phyloP scores from a whole-genome alignment of 2,113 vertebrate genomes.

The Rattus rattus region DNA sequence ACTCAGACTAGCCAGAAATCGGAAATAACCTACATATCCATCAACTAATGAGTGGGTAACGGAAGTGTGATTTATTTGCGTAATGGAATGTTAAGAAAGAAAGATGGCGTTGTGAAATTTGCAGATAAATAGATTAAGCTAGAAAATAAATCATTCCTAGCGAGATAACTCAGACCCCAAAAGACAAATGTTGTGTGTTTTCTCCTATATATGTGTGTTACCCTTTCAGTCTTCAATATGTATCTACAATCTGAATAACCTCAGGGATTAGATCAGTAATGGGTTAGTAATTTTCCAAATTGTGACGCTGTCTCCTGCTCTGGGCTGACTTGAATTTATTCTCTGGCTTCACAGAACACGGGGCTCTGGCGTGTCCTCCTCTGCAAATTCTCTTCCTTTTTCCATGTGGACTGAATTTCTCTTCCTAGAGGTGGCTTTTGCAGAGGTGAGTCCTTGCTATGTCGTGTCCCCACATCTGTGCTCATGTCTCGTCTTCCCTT shows the following conservation, averaged over 20 bases:
- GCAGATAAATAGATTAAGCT: neutral
- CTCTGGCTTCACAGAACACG: neutral
- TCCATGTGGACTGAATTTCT: neutral
- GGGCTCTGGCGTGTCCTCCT: too few relatives aligned
- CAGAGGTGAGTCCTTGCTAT: neutral
- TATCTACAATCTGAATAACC: neutral
- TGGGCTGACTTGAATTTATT: neutral
- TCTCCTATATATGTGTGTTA: neutral
- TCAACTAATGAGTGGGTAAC: neutral
- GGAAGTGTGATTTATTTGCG: neutral
- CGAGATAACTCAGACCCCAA: neutral
- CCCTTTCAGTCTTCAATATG: neutral
- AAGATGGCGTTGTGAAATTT: slow-evolving; percentile 11
- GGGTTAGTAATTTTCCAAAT: neutral
- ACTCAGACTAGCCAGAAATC: neutral
- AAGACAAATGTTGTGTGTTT: neutral
- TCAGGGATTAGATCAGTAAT: neutral
- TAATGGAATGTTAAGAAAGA: neutral
- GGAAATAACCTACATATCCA: neutral
- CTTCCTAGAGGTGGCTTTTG: neutral
- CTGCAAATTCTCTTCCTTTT: neutral
- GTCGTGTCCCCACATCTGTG: neutral
- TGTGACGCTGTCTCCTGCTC: neutral
- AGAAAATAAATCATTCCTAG: neutral
- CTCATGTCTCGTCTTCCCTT: neutral